Evolutionary conservation across 2,797 vertebrate species (phyloP), one percentile per base, ranked within the genome.

Genomic region (Chelidonichthys spinosus): DNA sequence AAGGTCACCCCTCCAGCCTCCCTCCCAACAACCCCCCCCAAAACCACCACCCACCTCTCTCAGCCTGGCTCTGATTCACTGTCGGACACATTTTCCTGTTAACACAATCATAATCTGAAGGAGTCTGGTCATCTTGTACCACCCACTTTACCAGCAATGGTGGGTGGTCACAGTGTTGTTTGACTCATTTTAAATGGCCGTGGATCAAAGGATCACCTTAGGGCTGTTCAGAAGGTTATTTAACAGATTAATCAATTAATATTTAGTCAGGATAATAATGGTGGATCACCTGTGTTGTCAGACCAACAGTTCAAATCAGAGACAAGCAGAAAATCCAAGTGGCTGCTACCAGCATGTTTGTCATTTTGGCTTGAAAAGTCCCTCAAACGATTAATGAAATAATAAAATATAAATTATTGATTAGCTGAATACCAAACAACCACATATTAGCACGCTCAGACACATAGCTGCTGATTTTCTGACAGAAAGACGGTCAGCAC

Each of bases 1-100:
- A 68, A 88, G 86, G 79, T 86, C 82, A 63, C 69, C 37, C 47
- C 52, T 42, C 58, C 68, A 62, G 71, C 67, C 39, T 44, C 18
- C 43, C 43, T 25, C 36, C 60, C 6, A 72, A 64, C 44, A 59
- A 77, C 56, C 79, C 25, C 25, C 25, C 44, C 43, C 0, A 0
- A 35, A 71, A 37, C 33, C 32, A 32, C 68, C 72, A 61, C 69
- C 68, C 50, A 75, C 69, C 54, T 75, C 61, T 63, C 32, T 63
- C 54, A 62, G 46, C 13, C 42, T 49, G 56, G 11, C 47, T 33
- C 35, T 32, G 63, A 59, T n/a, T 72, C 61, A 63, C 32, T 64
- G 25, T 47, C 13, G 2, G 35, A 61, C 50, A 59, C 13, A 42
- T 72, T 74, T 9, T 60, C 10, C 18, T 5, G 32, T 18, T 35